Base-by-base conservation (phyloP, 2,888 invertebrate genomes). In the Ochropleura leucogaster region DNA sequence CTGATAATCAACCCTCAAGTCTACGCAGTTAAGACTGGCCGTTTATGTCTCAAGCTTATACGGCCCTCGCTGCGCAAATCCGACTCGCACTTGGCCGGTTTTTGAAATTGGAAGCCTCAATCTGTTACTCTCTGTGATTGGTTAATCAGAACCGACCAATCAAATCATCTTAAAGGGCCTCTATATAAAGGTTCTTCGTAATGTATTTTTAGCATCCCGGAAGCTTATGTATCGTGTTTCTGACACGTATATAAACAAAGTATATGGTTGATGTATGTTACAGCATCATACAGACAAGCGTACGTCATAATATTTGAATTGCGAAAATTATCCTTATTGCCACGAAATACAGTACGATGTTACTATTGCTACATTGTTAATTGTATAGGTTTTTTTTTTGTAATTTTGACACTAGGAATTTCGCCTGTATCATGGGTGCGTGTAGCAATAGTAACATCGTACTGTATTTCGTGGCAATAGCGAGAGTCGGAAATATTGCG, bases 231-330 rank as follows among this genome's bases (percentile, higher is more conserved):
- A 30, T 44, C 59, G 18, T 60, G 44, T 44, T 60, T 44, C 4
- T 59, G 57, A 57, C 60, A 59, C 10, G n/a, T n/a, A n/a, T n/a
- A 67, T 67, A 68, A 12, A 20, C 44, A 20, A n/a, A 49, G 8
- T 59, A 67, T 4, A 6, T 68, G 67, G 16, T 44, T 7, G 8
- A 18, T 51, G 18, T 49, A n/a, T 65, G 12, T 49, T 49, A 57
- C 16, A 14, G 49, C 3, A 47, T 30, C 12, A 47, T 65, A 18
- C 30, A 3, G 5, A 40, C 16, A 16, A 59, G 40, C 59, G 8
- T 40, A 59, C 40, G 16, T 40, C 16, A 59, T 59, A 16, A 59
- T n/a, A n/a, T n/a, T 42, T 42, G 18, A 6, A 8, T 10, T n/a
- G 42, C 18, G 16, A 60, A n/a, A 42, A 42, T 60, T 10, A 16